phyloP scores from a whole-genome alignment of 1,140 invertebrate genomes.

The Philotrypesis tridentata region DNA sequence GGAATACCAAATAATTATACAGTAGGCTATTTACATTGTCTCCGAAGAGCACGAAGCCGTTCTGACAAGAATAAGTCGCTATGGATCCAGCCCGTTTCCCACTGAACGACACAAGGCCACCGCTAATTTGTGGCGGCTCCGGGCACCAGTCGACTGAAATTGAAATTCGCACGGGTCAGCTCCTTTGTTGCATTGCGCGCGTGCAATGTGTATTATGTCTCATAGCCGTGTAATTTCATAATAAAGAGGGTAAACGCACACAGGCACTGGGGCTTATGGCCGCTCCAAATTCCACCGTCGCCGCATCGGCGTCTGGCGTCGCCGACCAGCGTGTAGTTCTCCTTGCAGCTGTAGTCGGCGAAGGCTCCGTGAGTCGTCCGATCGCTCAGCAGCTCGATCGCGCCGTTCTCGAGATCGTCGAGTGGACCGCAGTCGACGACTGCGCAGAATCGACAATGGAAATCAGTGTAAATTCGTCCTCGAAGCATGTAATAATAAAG shows the following conservation, averaged over 20 bases:
- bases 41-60: slow-evolving; percentile 90
- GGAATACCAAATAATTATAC: neutral
- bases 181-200: neutral
- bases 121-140: slow-evolving; percentile 82
- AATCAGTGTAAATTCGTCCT: neutral
- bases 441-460: slow-evolving; percentile 14
- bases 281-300: slow-evolving; percentile 87
- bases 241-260: slow-evolving; percentile 71
- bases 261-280: slow-evolving; percentile 84
- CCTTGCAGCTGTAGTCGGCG: slow-evolving; percentile 84
- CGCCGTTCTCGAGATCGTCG: slow-evolving; percentile 82
- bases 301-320: slow-evolving; percentile 83
- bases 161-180: neutral
- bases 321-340: slow-evolving; percentile 90
- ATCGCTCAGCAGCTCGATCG: slow-evolving; percentile 78
- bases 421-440: slow-evolving; percentile 89
- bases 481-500: too few relatives aligned
- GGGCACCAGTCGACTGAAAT: slow-evolving; percentile 86
- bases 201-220: too few relatives aligned
- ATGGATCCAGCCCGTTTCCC: slow-evolving; percentile 85
- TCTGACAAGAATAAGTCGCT: slow-evolving; percentile 86
- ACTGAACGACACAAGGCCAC: slow-evolving; percentile 80
- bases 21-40: slow-evolving; percentile 78
- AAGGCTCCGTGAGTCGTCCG: slow-evolving; percentile 86
- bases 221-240: too few relatives aligned